These are phyloP conservation scores for Psophia crepitans DNA, from an alignment of 2,113 vertebrate genomes.

Conservation along the genomic window DNA sequence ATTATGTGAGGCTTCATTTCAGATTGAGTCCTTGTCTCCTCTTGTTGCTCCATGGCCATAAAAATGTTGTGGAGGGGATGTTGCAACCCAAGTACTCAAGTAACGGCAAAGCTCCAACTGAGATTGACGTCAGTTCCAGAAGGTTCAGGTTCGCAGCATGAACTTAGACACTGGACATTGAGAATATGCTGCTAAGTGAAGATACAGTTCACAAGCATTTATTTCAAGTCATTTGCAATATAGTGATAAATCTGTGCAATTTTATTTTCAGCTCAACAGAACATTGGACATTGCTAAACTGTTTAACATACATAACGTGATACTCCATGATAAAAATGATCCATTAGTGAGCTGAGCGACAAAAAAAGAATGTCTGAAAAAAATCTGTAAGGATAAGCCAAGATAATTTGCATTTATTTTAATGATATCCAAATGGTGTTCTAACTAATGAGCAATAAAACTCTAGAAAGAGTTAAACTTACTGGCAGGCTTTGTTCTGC, in stretches of 20 bases:
- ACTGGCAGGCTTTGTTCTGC: background rate
- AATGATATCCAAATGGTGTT: conserved; percentile 13
- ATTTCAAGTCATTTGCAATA: background rate
- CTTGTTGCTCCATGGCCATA: background rate
- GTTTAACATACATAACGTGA: background rate
- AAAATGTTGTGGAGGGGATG: background rate
- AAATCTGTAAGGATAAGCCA: background rate
- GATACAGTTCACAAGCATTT: background rate
- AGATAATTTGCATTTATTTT: background rate
- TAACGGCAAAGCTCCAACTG: background rate
- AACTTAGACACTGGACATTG: background rate
- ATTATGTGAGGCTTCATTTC: background rate
- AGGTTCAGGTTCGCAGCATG: background rate
- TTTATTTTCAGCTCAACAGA: background rate
- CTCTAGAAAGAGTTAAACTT: conserved; percentile 7
- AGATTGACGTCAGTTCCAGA: background rate
- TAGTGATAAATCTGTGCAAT: background rate
- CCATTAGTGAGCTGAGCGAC: background rate
- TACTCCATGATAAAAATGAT: background rate
- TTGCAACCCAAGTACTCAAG: background rate
- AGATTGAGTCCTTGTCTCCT: background rate
- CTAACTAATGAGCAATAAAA: background rate
- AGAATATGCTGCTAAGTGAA: background rate
- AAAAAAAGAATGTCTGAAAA: background rate
- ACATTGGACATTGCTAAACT: background rate